Evolutionary conservation across 2,888 invertebrate genomes (phyloP).

Genomic region (Acholoe squamosa): DNA sequence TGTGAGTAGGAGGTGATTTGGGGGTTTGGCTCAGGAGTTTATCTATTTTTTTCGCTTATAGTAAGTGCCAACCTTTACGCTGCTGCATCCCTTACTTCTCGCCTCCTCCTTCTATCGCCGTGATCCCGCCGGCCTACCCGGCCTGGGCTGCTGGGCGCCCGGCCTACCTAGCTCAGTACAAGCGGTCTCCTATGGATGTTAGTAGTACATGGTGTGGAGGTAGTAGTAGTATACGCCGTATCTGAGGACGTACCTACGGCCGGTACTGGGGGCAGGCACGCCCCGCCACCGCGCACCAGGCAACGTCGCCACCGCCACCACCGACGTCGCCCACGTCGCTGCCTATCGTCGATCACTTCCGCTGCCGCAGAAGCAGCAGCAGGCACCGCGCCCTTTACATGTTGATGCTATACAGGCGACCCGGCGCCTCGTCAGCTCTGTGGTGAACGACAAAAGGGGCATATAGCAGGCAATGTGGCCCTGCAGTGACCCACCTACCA

Average conservation of each 20-base stretch:
- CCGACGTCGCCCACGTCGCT: neutral
- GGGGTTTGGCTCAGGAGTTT: conserved; percentile 20
- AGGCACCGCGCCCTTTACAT: neutral
- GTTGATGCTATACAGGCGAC: conserved; percentile 11
- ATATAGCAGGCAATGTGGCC: neutral
- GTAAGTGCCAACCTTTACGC: neutral
- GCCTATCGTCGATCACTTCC: neutral
- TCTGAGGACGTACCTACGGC: no score
- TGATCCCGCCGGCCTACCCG: neutral
- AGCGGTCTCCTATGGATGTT: no score
- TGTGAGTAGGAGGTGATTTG: neutral
- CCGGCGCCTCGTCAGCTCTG: neutral
- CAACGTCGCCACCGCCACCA: neutral
- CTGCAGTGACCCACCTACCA: neutral
- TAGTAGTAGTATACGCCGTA: neutral
- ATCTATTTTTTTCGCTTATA: neutral
- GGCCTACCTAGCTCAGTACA: neutral
- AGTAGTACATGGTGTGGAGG: neutral
- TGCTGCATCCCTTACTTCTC: neutral
- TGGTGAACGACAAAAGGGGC: neutral
- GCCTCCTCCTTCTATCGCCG: neutral
- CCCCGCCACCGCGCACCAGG: neutral
- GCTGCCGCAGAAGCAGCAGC: neutral
- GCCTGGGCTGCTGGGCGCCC: neutral
- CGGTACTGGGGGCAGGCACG: no score